Percentiles rank a stretch among this genome's conserved stretches.
phyloP scores from a whole-genome alignment of 2,888 invertebrate genomes.

The Maniola hyperantus region DNA sequence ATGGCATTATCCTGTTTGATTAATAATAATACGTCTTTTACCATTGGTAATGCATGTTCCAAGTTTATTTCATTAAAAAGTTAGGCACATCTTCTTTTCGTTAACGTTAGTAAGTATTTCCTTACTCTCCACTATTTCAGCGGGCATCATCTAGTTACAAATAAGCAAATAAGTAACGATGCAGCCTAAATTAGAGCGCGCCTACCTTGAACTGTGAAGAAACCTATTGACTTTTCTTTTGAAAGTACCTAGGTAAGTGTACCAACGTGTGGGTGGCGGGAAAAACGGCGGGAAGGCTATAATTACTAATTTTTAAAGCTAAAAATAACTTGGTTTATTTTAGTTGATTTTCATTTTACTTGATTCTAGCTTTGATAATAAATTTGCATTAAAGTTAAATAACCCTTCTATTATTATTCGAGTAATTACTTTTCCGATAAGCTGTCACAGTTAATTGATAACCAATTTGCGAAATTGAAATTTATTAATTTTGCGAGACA shows the following conservation, averaged over 20 bases:
- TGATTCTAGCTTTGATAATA: slow-evolving; percentile 3
- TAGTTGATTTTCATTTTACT: background rate
- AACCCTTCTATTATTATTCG: slow-evolving; percentile 31
- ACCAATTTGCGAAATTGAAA: slow-evolving; percentile 38
- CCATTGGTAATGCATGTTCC: background rate
- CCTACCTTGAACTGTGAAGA: too few relatives aligned
- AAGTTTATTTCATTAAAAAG: background rate
- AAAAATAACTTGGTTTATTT: background rate
- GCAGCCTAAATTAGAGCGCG: too few relatives aligned
- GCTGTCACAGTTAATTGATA: slow-evolving; percentile 37
- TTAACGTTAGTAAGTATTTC: too few relatives aligned
- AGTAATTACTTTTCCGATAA: slow-evolving; percentile 33
- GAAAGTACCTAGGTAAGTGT: too few relatives aligned
- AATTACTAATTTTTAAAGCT: background rate
- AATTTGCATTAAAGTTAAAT: slow-evolving; percentile 27
- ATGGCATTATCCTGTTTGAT: slow-evolving; percentile 16
- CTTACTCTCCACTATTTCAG: too few relatives aligned
- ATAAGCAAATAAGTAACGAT: too few relatives aligned
- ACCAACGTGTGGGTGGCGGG: too few relatives aligned
- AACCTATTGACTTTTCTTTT: too few relatives aligned
- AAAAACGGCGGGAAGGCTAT: too few relatives aligned
- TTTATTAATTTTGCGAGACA: slow-evolving; percentile 36
- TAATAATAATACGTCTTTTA: slow-evolving; percentile 11
- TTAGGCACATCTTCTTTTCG: too few relatives aligned
- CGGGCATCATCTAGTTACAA: too few relatives aligned